phyloP scores from a whole-genome alignment of 1,140 invertebrate species.

The Pomacea maculata region DNA sequence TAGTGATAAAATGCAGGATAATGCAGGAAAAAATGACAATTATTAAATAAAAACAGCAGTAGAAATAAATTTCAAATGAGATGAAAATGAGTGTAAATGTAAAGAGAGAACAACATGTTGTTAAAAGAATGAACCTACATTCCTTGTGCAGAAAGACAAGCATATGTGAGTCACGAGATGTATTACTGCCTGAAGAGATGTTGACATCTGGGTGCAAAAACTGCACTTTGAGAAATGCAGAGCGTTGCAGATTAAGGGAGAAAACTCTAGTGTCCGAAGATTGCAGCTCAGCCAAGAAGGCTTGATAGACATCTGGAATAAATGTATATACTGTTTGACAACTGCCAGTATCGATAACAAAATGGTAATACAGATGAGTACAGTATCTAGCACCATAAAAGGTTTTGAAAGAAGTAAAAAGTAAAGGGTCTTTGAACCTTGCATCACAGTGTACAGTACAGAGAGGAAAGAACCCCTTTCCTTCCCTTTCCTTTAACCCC shows the following conservation, averaged over 20 bases:
- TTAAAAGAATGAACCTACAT: slow-evolving; percentile 42
- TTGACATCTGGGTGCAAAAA: slow-evolving; percentile 46
- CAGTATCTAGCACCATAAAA: too few relatives aligned
- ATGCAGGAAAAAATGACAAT: too few relatives aligned
- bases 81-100: neutral
- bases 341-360: neutral
- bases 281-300: slow-evolving; percentile 55
- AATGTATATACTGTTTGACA: slow-evolving; percentile 6
- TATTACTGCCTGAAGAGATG: neutral
- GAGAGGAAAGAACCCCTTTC: too few relatives aligned
- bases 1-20: too few relatives aligned
- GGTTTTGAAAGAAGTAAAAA: too few relatives aligned
- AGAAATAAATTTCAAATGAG: neutral
- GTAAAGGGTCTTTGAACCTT: too few relatives aligned
- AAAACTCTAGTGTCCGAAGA: slow-evolving; percentile 49
- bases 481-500: too few relatives aligned
- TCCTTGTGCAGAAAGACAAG: slow-evolving; percentile 60
- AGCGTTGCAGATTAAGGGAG: slow-evolving; percentile 55
- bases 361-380: too few relatives aligned
- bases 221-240: slow-evolving; percentile 55
- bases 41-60: too few relatives aligned
- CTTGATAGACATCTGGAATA: slow-evolving; percentile 48
- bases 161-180: slow-evolving; percentile 45
- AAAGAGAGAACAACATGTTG: neutral
- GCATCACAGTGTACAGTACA: too few relatives aligned